Conservation (phyloP, 2,113 vertebrate species). For the Gymnogyps californianus region DNA sequence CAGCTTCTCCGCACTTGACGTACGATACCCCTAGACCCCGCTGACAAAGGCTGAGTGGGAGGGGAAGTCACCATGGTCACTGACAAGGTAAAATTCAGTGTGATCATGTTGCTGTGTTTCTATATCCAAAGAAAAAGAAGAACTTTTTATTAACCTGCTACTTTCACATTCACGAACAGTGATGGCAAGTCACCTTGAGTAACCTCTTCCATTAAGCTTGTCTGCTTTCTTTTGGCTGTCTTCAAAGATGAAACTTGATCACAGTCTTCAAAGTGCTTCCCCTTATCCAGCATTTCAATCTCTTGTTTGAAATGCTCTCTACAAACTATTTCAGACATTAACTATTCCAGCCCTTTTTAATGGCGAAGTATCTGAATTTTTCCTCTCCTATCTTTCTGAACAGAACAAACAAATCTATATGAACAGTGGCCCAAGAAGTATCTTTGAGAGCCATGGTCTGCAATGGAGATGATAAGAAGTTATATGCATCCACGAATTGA, state of each 20-base stretch:
- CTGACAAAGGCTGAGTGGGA: not conserved
- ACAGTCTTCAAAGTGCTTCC: constrained; percentile 16
- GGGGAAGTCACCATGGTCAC: not conserved
- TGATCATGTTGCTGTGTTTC: not conserved
- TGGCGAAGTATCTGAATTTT: not conserved
- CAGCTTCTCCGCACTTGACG: not conserved
- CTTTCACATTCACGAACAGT: not conserved
- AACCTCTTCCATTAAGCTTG: constrained; percentile 32
- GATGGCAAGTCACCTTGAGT: not conserved
- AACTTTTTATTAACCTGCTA: not conserved
- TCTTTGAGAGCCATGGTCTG: not conserved
- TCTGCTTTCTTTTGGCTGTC: not conserved
- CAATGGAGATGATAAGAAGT: not conserved
- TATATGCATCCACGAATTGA: not conserved
- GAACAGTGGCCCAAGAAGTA: not conserved
- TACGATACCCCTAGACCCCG: rapidly evolving
- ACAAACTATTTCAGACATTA: not conserved
- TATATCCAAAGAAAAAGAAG: not conserved
- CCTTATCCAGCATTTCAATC: constrained; percentile 33
- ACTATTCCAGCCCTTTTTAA: not conserved
- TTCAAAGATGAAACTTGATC: constrained; percentile 26
- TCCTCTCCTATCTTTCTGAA: not conserved
- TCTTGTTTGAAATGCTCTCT: constrained; percentile 13
- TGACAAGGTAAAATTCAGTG: not conserved
- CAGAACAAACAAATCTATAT: not conserved